Evolutionary conservation across 2,888 invertebrate species (phyloP).

Genomic region (Standfussiana lucernea): DNA sequence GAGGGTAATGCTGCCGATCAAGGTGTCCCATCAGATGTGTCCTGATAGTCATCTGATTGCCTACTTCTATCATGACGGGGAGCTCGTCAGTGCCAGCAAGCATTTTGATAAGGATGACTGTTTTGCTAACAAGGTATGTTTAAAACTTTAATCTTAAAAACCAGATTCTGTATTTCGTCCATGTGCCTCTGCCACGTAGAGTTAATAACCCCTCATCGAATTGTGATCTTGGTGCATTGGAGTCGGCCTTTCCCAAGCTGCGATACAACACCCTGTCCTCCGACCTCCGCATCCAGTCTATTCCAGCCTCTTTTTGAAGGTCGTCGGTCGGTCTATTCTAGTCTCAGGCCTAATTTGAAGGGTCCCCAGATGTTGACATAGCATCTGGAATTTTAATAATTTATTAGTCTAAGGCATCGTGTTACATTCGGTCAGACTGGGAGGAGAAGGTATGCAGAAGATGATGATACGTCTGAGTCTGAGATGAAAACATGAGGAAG

Average conservation of each 20-base stretch:
- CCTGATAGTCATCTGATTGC: constrained; percentile 89
- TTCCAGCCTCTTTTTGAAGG: not conserved
- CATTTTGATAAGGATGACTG: constrained; percentile 90
- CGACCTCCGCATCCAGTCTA: not conserved
- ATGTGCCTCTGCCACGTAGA: not conserved
- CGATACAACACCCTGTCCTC: not conserved
- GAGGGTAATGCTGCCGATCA: constrained; percentile 84
- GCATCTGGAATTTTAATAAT: not conserved
- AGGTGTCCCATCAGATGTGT: constrained; percentile 88
- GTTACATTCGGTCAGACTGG: not conserved
- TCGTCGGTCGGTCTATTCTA: not conserved
- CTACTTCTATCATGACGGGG: constrained; percentile 90
- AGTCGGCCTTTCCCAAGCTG: not conserved
- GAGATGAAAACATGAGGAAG: not conserved
- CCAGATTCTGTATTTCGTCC: not conserved
- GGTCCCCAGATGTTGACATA: not conserved
- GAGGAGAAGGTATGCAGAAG: not conserved
- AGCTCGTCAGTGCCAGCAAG: constrained; percentile 90
- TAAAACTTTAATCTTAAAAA: not conserved
- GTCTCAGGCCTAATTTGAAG: not conserved
- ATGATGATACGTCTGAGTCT: not conserved
- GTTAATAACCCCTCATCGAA: not conserved
- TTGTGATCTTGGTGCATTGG: not conserved
- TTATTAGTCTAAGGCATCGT: not conserved
- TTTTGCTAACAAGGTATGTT: constrained; percentile 90